Evolutionary conservation across 2,113 vertebrate genomes (phyloP), one percentile per base, ranked within the genome.

Genomic region (Polypterus senegalus): DNA sequence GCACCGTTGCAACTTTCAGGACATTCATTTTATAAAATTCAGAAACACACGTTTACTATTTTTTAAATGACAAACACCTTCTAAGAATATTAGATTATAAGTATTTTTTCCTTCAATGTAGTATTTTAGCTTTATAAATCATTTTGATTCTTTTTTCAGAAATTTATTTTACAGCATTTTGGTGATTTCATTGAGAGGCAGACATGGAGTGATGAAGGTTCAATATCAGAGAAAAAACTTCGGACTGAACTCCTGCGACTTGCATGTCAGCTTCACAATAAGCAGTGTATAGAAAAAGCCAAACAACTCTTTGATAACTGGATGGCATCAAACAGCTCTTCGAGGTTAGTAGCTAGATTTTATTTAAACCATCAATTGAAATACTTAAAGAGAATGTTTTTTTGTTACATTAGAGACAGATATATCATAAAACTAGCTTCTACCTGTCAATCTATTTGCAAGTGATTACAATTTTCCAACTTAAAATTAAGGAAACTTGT

Each of bases 131-230:
- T 55, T 55, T 27, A 55, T 5, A 5, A 8, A 6, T 10, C 10
- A 27, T 55, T 55, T 3, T 8, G 27, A 27, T 27, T 27, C 27
- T 27, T 27, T 67, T 67, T 71, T 49, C 64, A 69, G 72, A 9
- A 1, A 46, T 71, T 71, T 56, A 61, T 77, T 63, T 69, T 77
- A 46, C 10, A 44, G 48, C 68, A 72, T 69, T 74, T 77, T 70
- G 73, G 74, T 63, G 60, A 60, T n/a, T n/a, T 67, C 65, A 77
- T 66, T 68, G 73, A 76, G 63, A 69, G 0, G 10, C 72, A 79
- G 67, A 69, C 61, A 47, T 74, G 72, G 65, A 65, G 48, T 4
- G 53, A 74, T 0, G 46, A 73, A 55, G 70, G 66, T 58, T 76
- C 68, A 0, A 0, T 63, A 45, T 67, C 64, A 47, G 70, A 70